Evolutionary conservation across 2,797 vertebrate genomes (phyloP).

Genomic region (Enteromius argenteus): DNA sequence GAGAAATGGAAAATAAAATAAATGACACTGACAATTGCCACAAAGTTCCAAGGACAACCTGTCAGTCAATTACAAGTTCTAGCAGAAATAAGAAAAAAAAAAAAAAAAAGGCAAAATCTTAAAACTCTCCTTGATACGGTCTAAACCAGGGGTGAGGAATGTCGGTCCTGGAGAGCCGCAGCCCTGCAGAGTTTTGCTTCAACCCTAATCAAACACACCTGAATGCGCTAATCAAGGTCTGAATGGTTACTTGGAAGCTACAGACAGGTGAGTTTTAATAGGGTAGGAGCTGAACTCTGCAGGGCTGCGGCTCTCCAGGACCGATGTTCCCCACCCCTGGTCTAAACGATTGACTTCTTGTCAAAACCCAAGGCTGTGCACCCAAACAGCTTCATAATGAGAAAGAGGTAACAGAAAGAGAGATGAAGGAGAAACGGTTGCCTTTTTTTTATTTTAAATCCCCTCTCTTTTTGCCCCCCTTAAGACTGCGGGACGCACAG

Average conservation of each 20-base stretch:
- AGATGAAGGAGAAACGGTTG: constrained; percentile 7
- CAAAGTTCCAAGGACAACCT: neutral
- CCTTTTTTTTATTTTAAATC: neutral
- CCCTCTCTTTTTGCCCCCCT: constrained; percentile 35
- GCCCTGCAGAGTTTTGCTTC: too few relatives aligned
- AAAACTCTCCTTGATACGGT: neutral
- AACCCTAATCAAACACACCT: too few relatives aligned
- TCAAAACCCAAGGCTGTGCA: constrained; percentile 58
- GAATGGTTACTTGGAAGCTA: too few relatives aligned
- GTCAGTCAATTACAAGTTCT: constrained; percentile 14
- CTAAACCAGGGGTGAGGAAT: too few relatives aligned
- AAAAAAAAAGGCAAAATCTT: neutral
- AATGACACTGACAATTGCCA: neutral
- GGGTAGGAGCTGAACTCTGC: too few relatives aligned
- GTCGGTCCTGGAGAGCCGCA: too few relatives aligned
- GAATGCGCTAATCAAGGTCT: too few relatives aligned
- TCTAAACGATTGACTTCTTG: constrained; percentile 34
- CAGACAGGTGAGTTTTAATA: too few relatives aligned
- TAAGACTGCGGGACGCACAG: constrained; percentile 53
- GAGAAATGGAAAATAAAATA: neutral
- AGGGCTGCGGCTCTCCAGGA: too few relatives aligned
- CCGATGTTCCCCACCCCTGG: too few relatives aligned
- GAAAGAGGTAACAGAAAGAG: constrained; percentile 58
- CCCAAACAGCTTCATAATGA: constrained; percentile 65
- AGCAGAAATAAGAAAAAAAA: neutral